Evolutionary conservation across 2,888 invertebrate species (phyloP).

Genomic region (Lucinisca nassula): DNA sequence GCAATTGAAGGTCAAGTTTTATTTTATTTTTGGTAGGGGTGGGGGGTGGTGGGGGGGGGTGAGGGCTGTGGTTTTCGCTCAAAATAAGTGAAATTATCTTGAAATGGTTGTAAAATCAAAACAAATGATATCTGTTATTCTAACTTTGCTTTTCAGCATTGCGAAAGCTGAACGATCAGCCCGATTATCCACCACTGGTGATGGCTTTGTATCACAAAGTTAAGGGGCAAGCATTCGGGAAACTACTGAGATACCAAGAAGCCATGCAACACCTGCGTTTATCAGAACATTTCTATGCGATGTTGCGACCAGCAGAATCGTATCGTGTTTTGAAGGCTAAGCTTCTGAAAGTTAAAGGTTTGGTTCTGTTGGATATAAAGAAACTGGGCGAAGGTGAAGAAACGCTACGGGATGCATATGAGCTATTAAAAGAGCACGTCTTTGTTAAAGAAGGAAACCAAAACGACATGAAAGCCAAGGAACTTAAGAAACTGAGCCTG

Average conservation of each 20-base stretch:
- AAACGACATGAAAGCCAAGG: not conserved
- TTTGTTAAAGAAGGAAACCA: not conserved
- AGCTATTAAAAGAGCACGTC: not conserved
- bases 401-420: not conserved
- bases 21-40: no score
- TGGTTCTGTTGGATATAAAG: constrained; percentile 41
- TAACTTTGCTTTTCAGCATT: constrained; percentile 35
- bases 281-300: constrained; percentile 42
- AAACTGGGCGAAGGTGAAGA: constrained; percentile 19
- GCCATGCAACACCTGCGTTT: constrained; percentile 45
- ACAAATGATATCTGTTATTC: not conserved
- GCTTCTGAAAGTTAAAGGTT: constrained; percentile 32
- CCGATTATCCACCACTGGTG: constrained; percentile 45
- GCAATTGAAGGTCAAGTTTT: no score
- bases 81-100: no score
- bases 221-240: constrained; percentile 59
- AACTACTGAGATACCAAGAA: constrained; percentile 13
- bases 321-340: constrained; percentile 27
- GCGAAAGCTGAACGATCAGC: constrained; percentile 25
- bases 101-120: no score
- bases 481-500: constrained; percentile 34
- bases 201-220: constrained; percentile 66
- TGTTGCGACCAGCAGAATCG: not conserved
- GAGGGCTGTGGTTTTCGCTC: no score
- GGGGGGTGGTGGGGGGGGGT: no score